Conservation (phyloP, 2,888 invertebrate species). For the Drosophila neotestacea region DNA sequence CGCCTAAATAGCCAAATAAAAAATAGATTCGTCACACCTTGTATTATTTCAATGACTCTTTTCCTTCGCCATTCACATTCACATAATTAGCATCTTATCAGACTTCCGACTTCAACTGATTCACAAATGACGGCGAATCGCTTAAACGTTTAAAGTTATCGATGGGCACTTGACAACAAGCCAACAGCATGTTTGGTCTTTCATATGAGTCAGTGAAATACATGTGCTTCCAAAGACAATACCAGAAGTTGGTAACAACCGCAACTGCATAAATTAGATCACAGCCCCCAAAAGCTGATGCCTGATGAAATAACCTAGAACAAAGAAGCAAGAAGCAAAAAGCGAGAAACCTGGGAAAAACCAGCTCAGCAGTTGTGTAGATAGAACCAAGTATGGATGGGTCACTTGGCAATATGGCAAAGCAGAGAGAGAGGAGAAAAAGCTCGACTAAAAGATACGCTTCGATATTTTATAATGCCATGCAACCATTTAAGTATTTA, state of each 20-base stretch:
- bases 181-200: neutral
- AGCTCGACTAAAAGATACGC: slow-evolving; percentile 11
- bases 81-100: slow-evolving; percentile 40
- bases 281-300: slow-evolving; percentile 20
- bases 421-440: neutral
- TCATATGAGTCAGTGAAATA: slow-evolving; percentile 26
- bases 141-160: slow-evolving; percentile 7
- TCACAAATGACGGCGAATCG: slow-evolving; percentile 16
- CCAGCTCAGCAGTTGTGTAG: slow-evolving; percentile 51
- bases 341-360: slow-evolving; percentile 30
- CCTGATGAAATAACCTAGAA: slow-evolving; percentile 37
- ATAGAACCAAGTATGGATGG: slow-evolving; percentile 38
- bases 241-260: slow-evolving; percentile 10
- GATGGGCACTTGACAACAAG: slow-evolving; percentile 41
- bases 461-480: neutral
- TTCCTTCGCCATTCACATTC: slow-evolving; percentile 19
- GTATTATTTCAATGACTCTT: slow-evolving; percentile 3
- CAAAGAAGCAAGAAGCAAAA: neutral
- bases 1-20: neutral
- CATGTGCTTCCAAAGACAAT: slow-evolving; percentile 9
- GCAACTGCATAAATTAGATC: slow-evolving; percentile 51
- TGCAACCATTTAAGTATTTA: no score
- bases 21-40: slow-evolving; percentile 5
- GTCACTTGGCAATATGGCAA: slow-evolving; percentile 38
- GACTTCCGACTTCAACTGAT: slow-evolving; percentile 35